Evolutionary conservation across 2,888 invertebrate genomes (phyloP), one percentile per base, ranked within the genome.

Genomic region (Tipula confusa): DNA sequence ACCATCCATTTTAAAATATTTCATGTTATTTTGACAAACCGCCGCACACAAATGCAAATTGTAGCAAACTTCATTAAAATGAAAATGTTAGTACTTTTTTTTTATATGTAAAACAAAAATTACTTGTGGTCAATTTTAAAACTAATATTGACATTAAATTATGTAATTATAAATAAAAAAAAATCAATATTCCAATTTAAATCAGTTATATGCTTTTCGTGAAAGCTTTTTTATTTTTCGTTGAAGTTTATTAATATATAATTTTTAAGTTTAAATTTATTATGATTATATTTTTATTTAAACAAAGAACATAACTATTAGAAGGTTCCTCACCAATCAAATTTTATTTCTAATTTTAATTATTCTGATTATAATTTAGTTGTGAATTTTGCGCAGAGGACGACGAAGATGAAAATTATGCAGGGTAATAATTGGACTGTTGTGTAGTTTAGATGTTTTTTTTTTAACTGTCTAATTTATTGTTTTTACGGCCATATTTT

Each of bases 331-430:
- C 11, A 24, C 9, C 64, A 24, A n/a, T n/a, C n/a, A 24, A 64
- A 64, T 64, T 64, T 64, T 64, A 64, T 64, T 64, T 24, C 64
- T 64, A 64, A 64, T 64, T 64, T 64, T 64, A 64, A 64, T 64
- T 64, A 64, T 64, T 64, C 64, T 64, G 64, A n/a, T 64, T 64
- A 64, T 64, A 64, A 64, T 64, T 64, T 64, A 64, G 64, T 64
- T 64, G 64, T 64, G 64, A 64, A 64, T 24, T 24, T 24, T 64
- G 64, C 24, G 64, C 64, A 64, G 64, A 64, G 64, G 64, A 64
- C 64, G 64, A 64, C 64, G 64, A 64, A 64, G 64, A 64, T 64
- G 64, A 64, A 64, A 64, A 64, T 64, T 64, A 64, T 64, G 64
- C 64, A 24, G 64, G 64, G 64, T 64, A 64, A 64, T 64, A 64